Base-by-base conservation (phyloP, 2,888 invertebrate genomes). In the Epistrophe grossulariae region DNA sequence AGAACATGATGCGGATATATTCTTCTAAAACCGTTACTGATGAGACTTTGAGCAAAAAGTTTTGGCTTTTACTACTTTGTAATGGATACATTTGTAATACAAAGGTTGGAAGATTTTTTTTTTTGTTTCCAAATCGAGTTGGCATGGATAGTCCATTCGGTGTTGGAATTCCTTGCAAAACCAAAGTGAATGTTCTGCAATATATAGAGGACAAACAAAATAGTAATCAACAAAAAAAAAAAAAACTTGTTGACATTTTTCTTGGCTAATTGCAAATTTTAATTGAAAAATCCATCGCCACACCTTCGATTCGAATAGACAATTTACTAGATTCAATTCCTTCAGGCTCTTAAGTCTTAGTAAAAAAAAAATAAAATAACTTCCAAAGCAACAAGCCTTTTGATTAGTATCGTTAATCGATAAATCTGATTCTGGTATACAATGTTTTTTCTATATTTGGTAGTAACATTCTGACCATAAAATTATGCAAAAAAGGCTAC, bases 271-370 rank as follows among this genome's bases (percentile, higher is more conserved):
- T 87, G 87, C 70, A 48, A 83, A 52, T 87, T 87, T 87, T 87
- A 87, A 87, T 87, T 83, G 87, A 83, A 87, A 70, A 83, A 79
- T 76, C 79, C 64, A 71, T 83, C 72, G 76, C 74, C 87, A 79
- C 87, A 71, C 87, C 87, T 66, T 79, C 71, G 19, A 43, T 35
- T 66, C 79, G 50, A 62, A 76, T 74, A 83, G 70, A 55, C 70
- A 55, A 72, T 60, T 59, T 72, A 45, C 45, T 28, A 55, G 8
- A 43, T 35, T 55, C 17, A 55, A 70, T 57, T 31, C 48, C 72
- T 60, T 24, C 15, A 48, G 72, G 72, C 72, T 45, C 19, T 17
- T 15, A 59, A n/a, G 17, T 38, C 15, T n/a, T n/a, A n/a, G n/a
- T n/a, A n/a, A 17, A 50, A 15, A 17, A 35, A 17, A 17, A 66